Base-by-base conservation (phyloP, 2,797 vertebrate species). In the Meriones psammophilus region DNA sequence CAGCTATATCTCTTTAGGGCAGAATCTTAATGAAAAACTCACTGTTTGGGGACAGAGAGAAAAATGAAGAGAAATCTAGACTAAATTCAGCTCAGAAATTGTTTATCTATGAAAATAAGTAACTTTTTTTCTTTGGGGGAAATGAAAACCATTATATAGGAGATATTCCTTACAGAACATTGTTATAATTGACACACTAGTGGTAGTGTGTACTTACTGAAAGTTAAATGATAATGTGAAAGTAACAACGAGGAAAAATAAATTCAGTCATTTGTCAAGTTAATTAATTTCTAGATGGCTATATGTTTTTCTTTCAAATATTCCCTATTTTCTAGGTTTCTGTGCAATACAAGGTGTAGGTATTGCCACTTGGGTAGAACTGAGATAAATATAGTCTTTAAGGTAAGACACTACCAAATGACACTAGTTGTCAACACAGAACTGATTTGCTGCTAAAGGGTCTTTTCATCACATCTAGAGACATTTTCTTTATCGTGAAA, bases 21-120 rank as follows among this genome's bases (percentile, higher is more conserved):
- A 94, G 84, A 93, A 92, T 12, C 24, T 88, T 89, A 85, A 94
- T 92, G 42, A 88, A 74, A 89, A 95, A 95, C 42, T 94, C 42
- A 83, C 42, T 88, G 22, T 80, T 91, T 76, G 4, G 20, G 18
- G 54, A 87, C 17, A 92, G 88, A 69, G 14, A 83, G 1, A 6
- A 94, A 93, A 86, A 4, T 56, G 66, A 95, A 95, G 54, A 90
- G 5, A 96, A 97, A 66, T 15, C 2, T 30, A 83, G 24, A 8
- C 74, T 68, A 66, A 78, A 96, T 91, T 96, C 74, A 91, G 62
- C 81, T 18, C 22, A 94, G 84, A 80, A 95, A 93, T 17, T 81
- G 15, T 9, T 89, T 94, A 81, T 89, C 71, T 83, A 69, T 71
- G 89, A 97, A 96, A 94, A 92, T 89, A 64, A 93, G 33, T 84